Evolutionary conservation across 2,113 vertebrate species (phyloP).

Genomic region (Amblyopsis rosae): DNA sequence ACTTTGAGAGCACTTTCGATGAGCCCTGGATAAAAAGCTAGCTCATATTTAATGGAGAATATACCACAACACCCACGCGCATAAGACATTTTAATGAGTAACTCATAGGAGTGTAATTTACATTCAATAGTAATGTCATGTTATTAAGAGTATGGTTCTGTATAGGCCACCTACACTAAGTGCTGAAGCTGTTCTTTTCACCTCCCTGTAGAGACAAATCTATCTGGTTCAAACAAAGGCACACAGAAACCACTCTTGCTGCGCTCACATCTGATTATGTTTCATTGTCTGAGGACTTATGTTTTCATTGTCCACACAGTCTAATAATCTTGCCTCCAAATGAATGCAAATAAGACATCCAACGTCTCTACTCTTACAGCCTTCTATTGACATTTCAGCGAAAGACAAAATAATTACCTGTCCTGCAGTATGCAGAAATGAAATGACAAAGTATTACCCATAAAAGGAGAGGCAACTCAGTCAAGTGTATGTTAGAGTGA

Average conservation of each 20-base stretch:
- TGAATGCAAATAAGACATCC: conserved; percentile 42
- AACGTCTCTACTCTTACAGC: no score
- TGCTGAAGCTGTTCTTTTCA: conserved; percentile 31
- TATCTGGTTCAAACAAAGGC: conserved; percentile 41
- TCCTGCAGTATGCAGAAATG: no score
- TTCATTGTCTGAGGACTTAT: conserved; percentile 35
- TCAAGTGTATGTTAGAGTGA: neutral
- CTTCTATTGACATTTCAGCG: neutral
- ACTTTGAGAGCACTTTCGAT: conserved; percentile 22
- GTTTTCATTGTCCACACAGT: conserved; percentile 11
- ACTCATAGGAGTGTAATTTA: conserved; percentile 55
- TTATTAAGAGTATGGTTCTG: conserved; percentile 30
- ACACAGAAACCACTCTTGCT: conserved; percentile 18
- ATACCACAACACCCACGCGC: conserved; percentile 38
- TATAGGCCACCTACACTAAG: conserved; percentile 32
- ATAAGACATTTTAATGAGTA: conserved; percentile 41
- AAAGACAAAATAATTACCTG: neutral
- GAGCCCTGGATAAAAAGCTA: conserved; percentile 34
- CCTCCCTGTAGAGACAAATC: conserved; percentile 29
- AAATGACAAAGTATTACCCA: no score
- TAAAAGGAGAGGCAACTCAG: no score
- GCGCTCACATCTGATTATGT: conserved; percentile 49
- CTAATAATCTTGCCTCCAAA: conserved; percentile 27
- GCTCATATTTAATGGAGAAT: conserved; percentile 45
- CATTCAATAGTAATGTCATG: conserved; percentile 52